Conservation (phyloP, 2,797 vertebrate genomes). For the Loriculus beryllinus region DNA sequence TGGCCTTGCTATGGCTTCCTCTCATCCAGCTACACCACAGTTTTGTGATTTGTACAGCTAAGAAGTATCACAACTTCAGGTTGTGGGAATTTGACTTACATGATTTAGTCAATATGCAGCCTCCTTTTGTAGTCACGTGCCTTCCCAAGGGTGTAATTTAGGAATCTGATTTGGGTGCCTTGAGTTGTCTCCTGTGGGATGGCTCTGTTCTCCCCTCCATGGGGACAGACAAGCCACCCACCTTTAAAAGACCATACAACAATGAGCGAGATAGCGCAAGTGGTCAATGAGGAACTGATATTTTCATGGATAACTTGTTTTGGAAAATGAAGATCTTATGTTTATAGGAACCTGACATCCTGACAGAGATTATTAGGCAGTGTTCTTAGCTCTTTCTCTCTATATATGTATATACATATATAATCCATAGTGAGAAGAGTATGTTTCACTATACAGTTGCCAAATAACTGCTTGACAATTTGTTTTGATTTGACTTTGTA, state of each 20-base stretch:
- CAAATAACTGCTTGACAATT: background rate
- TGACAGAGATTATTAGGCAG: background rate
- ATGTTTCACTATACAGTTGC: background rate
- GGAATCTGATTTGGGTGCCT: background rate
- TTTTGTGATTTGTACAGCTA: background rate
- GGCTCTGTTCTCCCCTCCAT: background rate
- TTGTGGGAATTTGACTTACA: background rate
- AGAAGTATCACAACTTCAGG: background rate
- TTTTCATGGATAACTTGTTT: background rate
- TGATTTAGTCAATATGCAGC: background rate
- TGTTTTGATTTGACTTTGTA: background rate
- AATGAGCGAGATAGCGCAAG: background rate
- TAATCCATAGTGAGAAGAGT: background rate
- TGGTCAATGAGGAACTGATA: background rate
- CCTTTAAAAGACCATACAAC: background rate
- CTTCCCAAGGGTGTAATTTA: background rate
- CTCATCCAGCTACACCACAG: background rate
- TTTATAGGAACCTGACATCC: background rate
- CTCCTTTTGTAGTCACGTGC: background rate
- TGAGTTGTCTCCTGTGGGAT: background rate
- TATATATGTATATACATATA: background rate
- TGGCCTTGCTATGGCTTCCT: background rate
- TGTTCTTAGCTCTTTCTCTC: background rate
- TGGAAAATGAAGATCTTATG: background rate
- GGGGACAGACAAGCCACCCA: background rate